Conservation (phyloP, 92 coral and sea anemone species). For the Siderastrea siderea region DNA sequence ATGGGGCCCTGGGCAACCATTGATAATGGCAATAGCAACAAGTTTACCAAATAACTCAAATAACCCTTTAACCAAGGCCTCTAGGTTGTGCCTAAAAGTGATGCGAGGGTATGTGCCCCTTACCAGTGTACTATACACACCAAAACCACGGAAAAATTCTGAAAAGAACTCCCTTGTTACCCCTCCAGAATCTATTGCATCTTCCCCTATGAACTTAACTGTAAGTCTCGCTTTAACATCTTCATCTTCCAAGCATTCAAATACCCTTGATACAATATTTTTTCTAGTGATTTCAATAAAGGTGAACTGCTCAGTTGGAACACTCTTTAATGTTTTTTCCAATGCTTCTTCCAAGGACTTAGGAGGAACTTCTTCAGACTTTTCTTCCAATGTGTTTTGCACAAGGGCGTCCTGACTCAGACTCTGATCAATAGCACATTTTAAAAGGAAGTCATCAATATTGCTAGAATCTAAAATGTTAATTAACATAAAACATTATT, state of each 20-base stretch:
- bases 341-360: constrained; percentile 53
- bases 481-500: no score
- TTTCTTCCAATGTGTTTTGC: constrained; percentile 7
- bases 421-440: constrained; percentile 53
- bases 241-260: constrained; percentile 43
- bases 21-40: constrained; percentile 60
- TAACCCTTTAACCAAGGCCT: constrained; percentile 50
- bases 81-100: constrained; percentile 67
- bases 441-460: constrained; percentile 49
- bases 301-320: constrained; percentile 54
- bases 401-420: constrained; percentile 11
- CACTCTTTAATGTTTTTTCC: constrained; percentile 26
- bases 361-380: constrained; percentile 12
- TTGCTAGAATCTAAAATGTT: constrained; percentile 16
- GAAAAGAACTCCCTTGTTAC: constrained; percentile 54
- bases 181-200: constrained; percentile 67
- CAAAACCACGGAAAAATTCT: constrained; percentile 39
- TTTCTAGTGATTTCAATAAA: constrained; percentile 62
- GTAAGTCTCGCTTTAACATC: constrained; percentile 35
- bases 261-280: constrained; percentile 46
- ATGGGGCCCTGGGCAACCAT: constrained; percentile 64
- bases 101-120: constrained; percentile 64
- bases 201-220: constrained; percentile 64
- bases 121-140: constrained; percentile 19
- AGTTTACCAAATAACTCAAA: constrained; percentile 62